phyloP scores from a whole-genome alignment of 1,140 invertebrate genomes.

The Heliconius congener region DNA sequence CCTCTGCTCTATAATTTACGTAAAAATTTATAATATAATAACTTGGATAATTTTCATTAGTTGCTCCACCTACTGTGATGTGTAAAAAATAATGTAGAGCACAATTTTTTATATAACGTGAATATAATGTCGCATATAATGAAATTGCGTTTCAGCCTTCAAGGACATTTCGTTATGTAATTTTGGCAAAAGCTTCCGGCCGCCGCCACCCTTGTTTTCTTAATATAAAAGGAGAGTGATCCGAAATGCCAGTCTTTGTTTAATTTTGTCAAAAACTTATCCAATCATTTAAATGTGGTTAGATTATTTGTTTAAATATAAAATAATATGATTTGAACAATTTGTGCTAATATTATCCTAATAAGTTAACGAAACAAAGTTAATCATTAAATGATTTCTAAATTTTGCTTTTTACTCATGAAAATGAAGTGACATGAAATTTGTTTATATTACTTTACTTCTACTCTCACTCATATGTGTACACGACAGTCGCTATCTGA shows the following conservation, averaged over 20 bases:
- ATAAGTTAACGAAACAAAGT: background rate
- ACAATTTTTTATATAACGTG: background rate
- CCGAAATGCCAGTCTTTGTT: conserved; percentile 9
- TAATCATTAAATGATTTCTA: background rate
- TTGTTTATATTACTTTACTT: too few species aligned
- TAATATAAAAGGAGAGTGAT: conserved; percentile 12
- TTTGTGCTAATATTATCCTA: background rate
- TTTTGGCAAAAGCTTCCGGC: conserved; percentile 1
- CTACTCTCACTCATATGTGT: background rate
- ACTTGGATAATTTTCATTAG: background rate
- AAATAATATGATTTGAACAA: background rate
- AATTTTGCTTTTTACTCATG: too few species aligned
- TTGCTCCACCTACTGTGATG: background rate
- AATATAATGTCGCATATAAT: background rate
- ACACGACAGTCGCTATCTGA: background rate
- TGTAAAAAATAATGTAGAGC: background rate
- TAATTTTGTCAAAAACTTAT: conserved; percentile 5
- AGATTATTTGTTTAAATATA: background rate
- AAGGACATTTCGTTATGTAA: conserved; percentile 3
- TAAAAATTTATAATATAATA: too few species aligned
- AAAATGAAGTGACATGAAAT: too few species aligned
- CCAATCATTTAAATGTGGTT: background rate
- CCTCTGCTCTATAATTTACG: too few species aligned
- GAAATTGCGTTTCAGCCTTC: background rate
- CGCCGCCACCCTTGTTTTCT: background rate